Evolutionary conservation across 2,113 vertebrate genomes (phyloP), one percentile per base, ranked within the genome.

Genomic region (Brachyhypopomus gauderio): DNA sequence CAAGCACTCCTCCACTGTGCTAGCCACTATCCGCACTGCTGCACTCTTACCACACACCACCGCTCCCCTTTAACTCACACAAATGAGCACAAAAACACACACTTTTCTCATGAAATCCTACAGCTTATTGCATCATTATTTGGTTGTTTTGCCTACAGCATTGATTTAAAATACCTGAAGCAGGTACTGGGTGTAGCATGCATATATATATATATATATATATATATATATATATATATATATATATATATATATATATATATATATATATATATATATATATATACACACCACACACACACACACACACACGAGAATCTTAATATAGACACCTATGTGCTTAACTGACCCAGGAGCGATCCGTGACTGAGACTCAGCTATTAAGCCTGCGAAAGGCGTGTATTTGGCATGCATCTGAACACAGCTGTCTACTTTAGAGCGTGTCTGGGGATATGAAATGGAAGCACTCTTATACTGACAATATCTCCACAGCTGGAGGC

Each of bases 401-500:
- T 45, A 74, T 67, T 71, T 82, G 72, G 45, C 78, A 56, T 55
- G 41, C 27, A 8, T 69, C 64, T 62, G 77, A 80, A 77, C 23
- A 66, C 75, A 36, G 81, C 36, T 36, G 56, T 77, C 80, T 82
- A 77, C 76, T 77, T 82, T 82, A 82, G 77, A 82, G 45, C 45
- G 41, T 66, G 75, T 69, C 74, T 52, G 70, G 48, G 63, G 79
- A 76, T 74, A 67, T 81, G 70, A 81, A 82, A 76, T 38, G 60
- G 30, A 80, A 80, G 62, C 62, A 75, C 27, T 79, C 67, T 64
- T 83, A 73, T 69, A 77, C 81, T 80, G 84, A 83, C 84, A 83
- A 45, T 74, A 80, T 83, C 77, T 85, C 52, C 38, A 69, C 52
- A 75, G 77, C 84, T 85, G 77, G 75, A 85, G 80, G 84, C 80